These are phyloP conservation scores for Sebastes steindachneri DNA, from an alignment of 2,797 vertebrate genomes.

Conservation along the genomic window DNA sequence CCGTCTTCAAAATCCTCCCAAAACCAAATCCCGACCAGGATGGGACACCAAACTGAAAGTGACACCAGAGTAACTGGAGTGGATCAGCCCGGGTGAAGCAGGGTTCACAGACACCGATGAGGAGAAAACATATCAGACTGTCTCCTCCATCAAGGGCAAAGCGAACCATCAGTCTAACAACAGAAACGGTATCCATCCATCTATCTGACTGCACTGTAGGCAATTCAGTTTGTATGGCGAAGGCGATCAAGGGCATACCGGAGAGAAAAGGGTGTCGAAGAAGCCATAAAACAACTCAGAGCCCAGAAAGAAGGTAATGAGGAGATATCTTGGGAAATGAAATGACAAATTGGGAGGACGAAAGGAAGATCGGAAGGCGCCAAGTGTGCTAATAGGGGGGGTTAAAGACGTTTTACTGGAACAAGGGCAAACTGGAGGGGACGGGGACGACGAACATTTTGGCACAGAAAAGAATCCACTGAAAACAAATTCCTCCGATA, in stretches of 20 bases:
- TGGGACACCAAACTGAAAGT: slow-evolving; percentile 34
- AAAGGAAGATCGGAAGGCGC: slow-evolving; percentile 52
- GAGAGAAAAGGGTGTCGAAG: slow-evolving; percentile 39
- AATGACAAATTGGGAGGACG: slow-evolving; percentile 65
- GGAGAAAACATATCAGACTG: slow-evolving; percentile 29
- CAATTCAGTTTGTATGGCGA: neutral
- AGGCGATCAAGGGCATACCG: slow-evolving; percentile 24
- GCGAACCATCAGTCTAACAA: slow-evolving; percentile 29
- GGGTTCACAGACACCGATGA: slow-evolving; percentile 29
- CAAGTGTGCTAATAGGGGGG: slow-evolving; percentile 58
- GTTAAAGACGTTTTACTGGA: slow-evolving; percentile 63
- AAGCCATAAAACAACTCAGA: slow-evolving; percentile 41
- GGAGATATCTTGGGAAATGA: slow-evolving; percentile 66
- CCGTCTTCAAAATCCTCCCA: neutral
- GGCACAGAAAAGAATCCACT: neutral
- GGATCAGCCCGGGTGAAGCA: slow-evolving; percentile 5
- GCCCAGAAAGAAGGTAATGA: slow-evolving; percentile 53
- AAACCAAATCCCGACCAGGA: neutral
- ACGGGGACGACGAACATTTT: neutral
- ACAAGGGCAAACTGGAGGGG: slow-evolving; percentile 59
- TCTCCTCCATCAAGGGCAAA: slow-evolving; percentile 56
- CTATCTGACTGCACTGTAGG: slow-evolving; percentile 28
- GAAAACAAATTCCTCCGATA: neutral
- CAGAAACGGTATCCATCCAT: slow-evolving; percentile 43
- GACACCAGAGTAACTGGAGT: slow-evolving; percentile 50